Base-by-base conservation (phyloP, 1,140 invertebrate species). In the Oscheius sp. region DNA sequence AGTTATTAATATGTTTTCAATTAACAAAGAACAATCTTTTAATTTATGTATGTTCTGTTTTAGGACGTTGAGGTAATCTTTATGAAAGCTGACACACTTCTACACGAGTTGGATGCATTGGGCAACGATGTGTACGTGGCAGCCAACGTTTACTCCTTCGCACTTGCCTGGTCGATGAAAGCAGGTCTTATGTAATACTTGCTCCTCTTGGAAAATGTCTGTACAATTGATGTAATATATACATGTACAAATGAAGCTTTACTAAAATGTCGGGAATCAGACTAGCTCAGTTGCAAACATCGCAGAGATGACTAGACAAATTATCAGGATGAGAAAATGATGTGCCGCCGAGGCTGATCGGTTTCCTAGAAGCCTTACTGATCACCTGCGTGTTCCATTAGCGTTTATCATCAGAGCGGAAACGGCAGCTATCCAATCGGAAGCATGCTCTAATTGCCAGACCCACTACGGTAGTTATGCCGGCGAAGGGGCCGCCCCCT, bases 391-490 rank as follows among this genome's bases (percentile, higher is more conserved):
- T 55, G 49, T 55, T 55, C 49, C 49, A 55, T 55, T 55, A 55
- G 49, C 49, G 49, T 55, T 55, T 55, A 55, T 55, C 49, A 55
- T 23, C 23, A 55, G 49, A 55, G 49, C 49, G 49, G 49, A 55
- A 55, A 55, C 49, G 49, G 7, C 49, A 55, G 49, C 49, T 55
- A 55, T 55, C 49, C 49, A 55, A 55, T 55, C 49, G 49, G 49
- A 55, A 55, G 49, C 49, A 55, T 55, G 49, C 49, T 55, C 49
- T 55, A 55, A 55, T 55, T 55, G 49, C 49, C 49, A 55, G 7
- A n/a, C 49, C 23, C 23, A 23, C 49, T 55, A 55, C 49, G 49
- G 49, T 55, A 55, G 49, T 55, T 55, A 26, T 55, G 49, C 49
- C 23, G 28, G 49, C 49, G 7, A 20, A 55, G 49, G n/a, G 49